Evolutionary conservation across 2,113 vertebrate species (phyloP).

Genomic region (Cisticola juncidis): DNA sequence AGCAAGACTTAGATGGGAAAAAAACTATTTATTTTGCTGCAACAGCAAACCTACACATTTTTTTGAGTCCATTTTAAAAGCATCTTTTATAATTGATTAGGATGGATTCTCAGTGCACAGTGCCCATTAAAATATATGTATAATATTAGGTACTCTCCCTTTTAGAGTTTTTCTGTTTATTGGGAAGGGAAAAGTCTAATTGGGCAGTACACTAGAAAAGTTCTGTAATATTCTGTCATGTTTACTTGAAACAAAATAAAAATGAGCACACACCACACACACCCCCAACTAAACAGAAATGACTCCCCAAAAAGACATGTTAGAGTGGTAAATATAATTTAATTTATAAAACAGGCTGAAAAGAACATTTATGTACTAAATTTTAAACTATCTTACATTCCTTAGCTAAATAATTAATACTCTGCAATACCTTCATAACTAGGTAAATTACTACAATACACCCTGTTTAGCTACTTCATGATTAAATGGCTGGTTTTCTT

Average conservation of each 20-base stretch:
- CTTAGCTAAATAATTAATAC: conserved; percentile 18
- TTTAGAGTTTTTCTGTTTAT: not conserved
- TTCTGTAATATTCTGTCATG: not conserved
- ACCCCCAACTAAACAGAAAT: not conserved
- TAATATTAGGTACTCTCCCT: not conserved
- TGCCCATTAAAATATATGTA: not conserved
- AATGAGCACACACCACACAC: not conserved
- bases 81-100: not conserved
- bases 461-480: not conserved
- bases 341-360: not conserved
- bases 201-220: not conserved
- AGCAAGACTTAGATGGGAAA: not conserved
- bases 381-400: not conserved
- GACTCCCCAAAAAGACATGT: not conserved
- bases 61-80: not conserved
- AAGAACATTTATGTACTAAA: not conserved
- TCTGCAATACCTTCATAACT: not conserved
- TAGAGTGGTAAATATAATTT: not conserved
- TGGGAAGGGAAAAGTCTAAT: not conserved
- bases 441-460: not conserved
- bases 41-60: not conserved
- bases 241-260: not conserved
- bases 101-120: not conserved
- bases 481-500: not conserved
- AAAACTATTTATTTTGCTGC: not conserved